phyloP scores from a whole-genome alignment of 2,113 vertebrate genomes.

The Cyprinodon variegatus region DNA sequence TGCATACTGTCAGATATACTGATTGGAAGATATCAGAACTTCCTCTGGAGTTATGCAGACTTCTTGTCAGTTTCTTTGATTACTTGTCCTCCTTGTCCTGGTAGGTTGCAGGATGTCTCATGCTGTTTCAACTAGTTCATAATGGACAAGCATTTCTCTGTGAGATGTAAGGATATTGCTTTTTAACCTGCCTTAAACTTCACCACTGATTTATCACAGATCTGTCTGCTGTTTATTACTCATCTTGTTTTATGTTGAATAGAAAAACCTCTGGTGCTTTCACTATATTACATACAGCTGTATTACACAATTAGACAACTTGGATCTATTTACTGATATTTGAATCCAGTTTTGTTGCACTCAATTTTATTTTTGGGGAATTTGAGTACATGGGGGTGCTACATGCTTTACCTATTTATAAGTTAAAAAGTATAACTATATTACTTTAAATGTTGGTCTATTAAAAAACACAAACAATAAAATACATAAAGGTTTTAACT shows the following conservation, averaged over 20 bases:
- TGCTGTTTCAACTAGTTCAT: neutral
- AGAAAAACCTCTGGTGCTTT: neutral
- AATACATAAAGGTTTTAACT: neutral
- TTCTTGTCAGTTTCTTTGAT: neutral
- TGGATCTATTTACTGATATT: neutral
- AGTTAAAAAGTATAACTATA: neutral
- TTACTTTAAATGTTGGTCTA: too few relatives aligned
- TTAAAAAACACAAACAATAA: too few relatives aligned
- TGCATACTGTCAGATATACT: too few relatives aligned
- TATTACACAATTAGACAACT: neutral
- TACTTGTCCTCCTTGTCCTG: neutral
- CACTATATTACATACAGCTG: neutral
- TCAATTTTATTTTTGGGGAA: neutral
- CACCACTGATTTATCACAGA: neutral
- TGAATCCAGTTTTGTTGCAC: neutral
- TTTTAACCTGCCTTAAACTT: neutral
- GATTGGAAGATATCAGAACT: neutral
- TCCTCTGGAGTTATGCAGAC: too few relatives aligned
- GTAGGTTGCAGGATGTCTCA: too few relatives aligned
- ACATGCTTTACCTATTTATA: too few relatives aligned
- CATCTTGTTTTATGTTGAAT: neutral
- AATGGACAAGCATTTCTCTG: neutral
- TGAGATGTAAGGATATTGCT: too few relatives aligned
- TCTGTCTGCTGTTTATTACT: neutral
- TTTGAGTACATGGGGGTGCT: neutral